These are phyloP conservation scores for Platorchestia sp. DNA, from an alignment of 1,140 invertebrate species.

Conservation along the genomic window DNA sequence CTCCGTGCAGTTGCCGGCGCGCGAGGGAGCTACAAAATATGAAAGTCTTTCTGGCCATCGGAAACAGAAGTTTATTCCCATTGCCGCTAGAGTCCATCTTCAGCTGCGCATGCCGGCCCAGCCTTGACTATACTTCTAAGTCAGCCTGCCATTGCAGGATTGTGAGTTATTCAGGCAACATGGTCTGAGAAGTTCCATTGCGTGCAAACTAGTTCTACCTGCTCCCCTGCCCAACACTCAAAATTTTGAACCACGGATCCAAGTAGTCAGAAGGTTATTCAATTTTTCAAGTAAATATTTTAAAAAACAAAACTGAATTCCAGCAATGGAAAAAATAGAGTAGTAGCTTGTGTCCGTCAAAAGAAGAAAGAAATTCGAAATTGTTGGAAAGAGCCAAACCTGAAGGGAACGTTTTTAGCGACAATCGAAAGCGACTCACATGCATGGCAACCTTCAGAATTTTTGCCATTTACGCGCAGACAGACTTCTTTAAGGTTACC, in stretches of 20 bases:
- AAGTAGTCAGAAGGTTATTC: neutral
- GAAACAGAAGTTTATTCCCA: constrained; percentile 43
- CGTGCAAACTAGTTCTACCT: neutral
- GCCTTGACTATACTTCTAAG: constrained; percentile 30
- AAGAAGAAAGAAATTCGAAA: no score
- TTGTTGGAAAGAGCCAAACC: neutral
- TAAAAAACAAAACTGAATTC: no score
- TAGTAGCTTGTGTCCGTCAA: no score
- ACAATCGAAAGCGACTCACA: neutral
- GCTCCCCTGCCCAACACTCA: neutral
- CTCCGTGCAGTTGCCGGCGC: neutral
- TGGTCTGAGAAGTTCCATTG: neutral
- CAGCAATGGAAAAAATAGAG: no score
- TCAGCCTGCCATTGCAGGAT: neutral
- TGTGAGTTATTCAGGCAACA: constrained; percentile 35
- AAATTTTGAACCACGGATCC: neutral
- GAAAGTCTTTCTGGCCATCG: constrained; percentile 32
- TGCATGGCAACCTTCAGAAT: neutral
- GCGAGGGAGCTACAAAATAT: constrained; percentile 24
- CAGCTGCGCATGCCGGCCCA: neutral
- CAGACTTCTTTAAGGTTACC: neutral
- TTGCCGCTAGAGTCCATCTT: constrained; percentile 26
- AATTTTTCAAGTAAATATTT: no score
- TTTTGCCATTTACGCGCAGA: neutral
- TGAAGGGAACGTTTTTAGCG: neutral